A percentile compares a stretch with the other conserved stretches of the same genome.
Evolutionary conservation across 2,888 invertebrate genomes (phyloP).

Genomic region (Augochlorella aurata): DNA sequence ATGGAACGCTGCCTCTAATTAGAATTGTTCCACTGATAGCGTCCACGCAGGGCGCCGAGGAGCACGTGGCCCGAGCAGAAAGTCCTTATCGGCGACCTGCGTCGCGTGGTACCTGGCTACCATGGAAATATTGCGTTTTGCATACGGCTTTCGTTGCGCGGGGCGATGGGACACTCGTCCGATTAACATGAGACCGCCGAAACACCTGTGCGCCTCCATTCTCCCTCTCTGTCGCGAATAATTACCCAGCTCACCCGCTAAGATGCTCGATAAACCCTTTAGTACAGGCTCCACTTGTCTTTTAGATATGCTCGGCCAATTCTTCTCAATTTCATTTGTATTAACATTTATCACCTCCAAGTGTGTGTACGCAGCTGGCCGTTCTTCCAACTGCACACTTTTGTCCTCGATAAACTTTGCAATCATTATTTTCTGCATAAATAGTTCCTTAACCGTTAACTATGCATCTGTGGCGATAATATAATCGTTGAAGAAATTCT

Average conservation of each 20-base stretch:
- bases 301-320: background rate
- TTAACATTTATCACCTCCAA: background rate
- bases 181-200: conserved; percentile 79
- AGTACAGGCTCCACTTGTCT: background rate
- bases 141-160: conserved; percentile 42
- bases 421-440: background rate
- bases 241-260: conserved; percentile 58
- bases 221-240: conserved; percentile 44
- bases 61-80: conserved; percentile 60
- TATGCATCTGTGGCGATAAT: too few relatives aligned
- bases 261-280: conserved; percentile 47
- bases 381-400: background rate
- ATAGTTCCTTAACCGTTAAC: background rate
- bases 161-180: conserved; percentile 55
- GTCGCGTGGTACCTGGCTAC: conserved; percentile 69
- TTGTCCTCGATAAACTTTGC: too few relatives aligned
- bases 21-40: conserved; percentile 74
- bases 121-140: conserved; percentile 61
- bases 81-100: conserved; percentile 71
- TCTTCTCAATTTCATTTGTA: background rate
- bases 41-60: conserved; percentile 44
- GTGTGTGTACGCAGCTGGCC: background rate
- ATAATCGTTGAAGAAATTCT: too few relatives aligned
- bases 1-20: conserved; percentile 69
- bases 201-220: conserved; percentile 75